These are phyloP conservation scores for Morbakka virulenta DNA, from an alignment of 30 jellyfish, hydroid and myxozoan species.

Conservation along the genomic window DNA sequence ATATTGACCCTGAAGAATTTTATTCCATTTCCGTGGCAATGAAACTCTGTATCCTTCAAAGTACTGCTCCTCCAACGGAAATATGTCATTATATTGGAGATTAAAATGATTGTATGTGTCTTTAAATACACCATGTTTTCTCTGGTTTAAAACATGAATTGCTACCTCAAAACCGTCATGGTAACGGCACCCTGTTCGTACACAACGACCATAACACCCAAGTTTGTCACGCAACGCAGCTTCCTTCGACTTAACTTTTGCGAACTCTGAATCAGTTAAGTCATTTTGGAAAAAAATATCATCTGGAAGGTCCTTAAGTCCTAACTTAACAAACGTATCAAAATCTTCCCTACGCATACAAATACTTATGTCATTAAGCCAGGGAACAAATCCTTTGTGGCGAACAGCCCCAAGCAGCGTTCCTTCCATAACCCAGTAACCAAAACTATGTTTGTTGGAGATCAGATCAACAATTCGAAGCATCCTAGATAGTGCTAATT, in stretches of 20 bases:
- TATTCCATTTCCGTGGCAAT: constrained; percentile 48
- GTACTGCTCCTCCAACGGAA: constrained; percentile 54
- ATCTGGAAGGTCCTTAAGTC: constrained; percentile 64
- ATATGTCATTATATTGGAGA: constrained; percentile 13
- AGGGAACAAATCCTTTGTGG: constrained; percentile 57
- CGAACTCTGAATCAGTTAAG: constrained; percentile 50
- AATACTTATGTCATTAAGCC: constrained; percentile 87
- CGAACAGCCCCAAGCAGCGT: constrained; percentile 80
- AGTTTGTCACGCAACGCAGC: constrained; percentile 68
- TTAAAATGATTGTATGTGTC: constrained; percentile 18
- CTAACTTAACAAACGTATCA: constrained; percentile 42
- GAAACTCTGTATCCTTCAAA: constrained; percentile 67
- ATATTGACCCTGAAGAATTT: constrained; percentile 5
- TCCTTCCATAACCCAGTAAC: constrained; percentile 87
- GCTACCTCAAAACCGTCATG: constrained; percentile 91
- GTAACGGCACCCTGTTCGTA: constrained; percentile 59
- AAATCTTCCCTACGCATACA: constrained; percentile 73
- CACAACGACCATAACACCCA: constrained; percentile 75
- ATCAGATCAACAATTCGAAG: constrained; percentile 51
- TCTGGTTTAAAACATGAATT: constrained; percentile 54
- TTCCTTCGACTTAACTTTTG: neutral
- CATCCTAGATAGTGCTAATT: constrained; percentile 58
- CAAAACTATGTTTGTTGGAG: constrained; percentile 59
- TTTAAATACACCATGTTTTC: neutral
- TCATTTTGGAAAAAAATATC: constrained; percentile 76